Base-by-base conservation (phyloP, 2,113 vertebrate species). In the Thalassoma bifasciatum region DNA sequence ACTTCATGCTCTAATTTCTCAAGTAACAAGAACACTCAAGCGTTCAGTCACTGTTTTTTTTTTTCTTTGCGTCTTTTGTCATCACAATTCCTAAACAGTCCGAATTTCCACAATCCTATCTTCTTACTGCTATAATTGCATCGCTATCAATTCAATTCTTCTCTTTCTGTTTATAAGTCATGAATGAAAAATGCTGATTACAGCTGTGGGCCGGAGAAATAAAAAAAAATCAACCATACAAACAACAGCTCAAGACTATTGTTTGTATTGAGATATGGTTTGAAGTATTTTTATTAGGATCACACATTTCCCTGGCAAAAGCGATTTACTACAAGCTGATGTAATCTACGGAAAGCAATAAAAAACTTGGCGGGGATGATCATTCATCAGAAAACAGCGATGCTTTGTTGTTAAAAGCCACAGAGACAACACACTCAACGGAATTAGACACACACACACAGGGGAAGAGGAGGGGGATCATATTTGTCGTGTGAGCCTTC, bases 321-420 rank as follows among this genome's bases (percentile, higher is more conserved):
- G 65, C n/a, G 23, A 88, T 81, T 86, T 84, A 71, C 72, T 58
- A 73, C 11, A 11, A 61, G 60, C 76, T 84, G 72, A 89, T 90
- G 80, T 85, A 86, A 93, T 93, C 85, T 89, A 73, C 56, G 42
- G 72, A 83, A 89, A 75, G 85, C 81, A 88, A 91, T 92, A 91
- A 87, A 90, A 89, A 46, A 81, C 75, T 66, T 61, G 66, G 59
- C 38, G 14, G 76, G 52, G 54, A 65, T 65, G 78, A 88, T 90
- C 87, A 86, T 88, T 91, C 79, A 79, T 92, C 86, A 89, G 68
- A 74, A 67, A 68, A 78, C 46, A 46, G 67, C 47, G 64, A 52
- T 53, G 70, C 72, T 75, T 79, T 60, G 68, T 74, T 90, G 65
- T 86, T 79, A 71, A 76, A 72, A 62, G 66, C 74, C 52, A 16